Conservation (phyloP, 2,797 vertebrate species). For the Eulemur rubriventer region DNA sequence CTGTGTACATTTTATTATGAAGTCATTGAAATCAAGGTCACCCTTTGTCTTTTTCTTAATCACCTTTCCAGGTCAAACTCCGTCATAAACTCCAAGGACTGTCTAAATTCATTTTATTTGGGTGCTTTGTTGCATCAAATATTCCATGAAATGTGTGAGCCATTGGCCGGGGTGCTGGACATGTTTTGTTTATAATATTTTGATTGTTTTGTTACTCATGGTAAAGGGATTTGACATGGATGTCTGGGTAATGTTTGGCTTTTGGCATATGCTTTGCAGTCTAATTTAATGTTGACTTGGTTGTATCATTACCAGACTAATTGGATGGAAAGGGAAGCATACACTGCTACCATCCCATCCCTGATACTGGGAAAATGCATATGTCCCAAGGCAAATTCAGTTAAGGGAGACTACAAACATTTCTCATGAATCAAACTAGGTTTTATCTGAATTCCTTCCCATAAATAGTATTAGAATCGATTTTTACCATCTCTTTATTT, state of each 20-base stretch:
- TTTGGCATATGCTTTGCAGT: constrained; percentile 42
- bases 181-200: constrained; percentile 49
- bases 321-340: not conserved
- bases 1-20: constrained; percentile 13
- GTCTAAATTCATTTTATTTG: constrained; percentile 53
- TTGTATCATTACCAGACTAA: not conserved
- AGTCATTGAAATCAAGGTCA: constrained; percentile 26
- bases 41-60: not conserved
- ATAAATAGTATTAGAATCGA: constrained; percentile 55
- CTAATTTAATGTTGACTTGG: constrained; percentile 26
- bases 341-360: not conserved
- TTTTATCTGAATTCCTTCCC: constrained; percentile 70
- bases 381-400: not conserved
- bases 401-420: constrained; percentile 16
- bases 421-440: constrained; percentile 28
- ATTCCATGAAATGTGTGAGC: constrained; percentile 23
- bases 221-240: constrained; percentile 45
- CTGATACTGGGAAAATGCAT: constrained; percentile 10
- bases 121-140: constrained; percentile 5
- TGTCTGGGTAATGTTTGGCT: constrained; percentile 58
- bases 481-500: constrained; percentile 48
- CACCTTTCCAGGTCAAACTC: constrained; percentile 26
- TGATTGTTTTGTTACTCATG: constrained; percentile 53
- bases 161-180: not conserved
- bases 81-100: constrained; percentile 12